Percentiles rank a stretch among this genome's conserved stretches.
These are phyloP conservation scores for Gobius niger DNA, from an alignment of 2,113 vertebrate genomes.

Conservation along the genomic window DNA sequence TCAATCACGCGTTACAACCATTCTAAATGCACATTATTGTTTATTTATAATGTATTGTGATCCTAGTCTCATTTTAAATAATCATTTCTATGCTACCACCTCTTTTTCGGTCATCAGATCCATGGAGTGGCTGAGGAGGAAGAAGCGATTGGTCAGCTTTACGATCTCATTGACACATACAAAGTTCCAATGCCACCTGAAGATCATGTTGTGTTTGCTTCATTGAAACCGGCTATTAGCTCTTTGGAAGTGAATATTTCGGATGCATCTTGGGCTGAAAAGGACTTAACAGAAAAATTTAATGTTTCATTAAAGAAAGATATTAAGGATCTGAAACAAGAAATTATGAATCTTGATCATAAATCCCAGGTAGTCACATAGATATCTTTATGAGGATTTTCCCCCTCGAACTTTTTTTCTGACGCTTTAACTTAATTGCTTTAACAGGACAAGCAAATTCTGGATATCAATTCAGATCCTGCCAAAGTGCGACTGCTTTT, in stretches of 20 bases:
- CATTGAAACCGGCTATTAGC: slow-evolving; percentile 73
- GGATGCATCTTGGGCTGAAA: slow-evolving; percentile 69
- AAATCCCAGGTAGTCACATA: slow-evolving; percentile 73
- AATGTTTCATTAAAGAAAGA: slow-evolving; percentile 76
- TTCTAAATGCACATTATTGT: no score
- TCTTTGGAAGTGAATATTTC: slow-evolving; percentile 72
- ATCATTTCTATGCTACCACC: no score
- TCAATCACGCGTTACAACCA: neutral
- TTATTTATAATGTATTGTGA: no score
- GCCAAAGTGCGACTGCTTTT: slow-evolving; percentile 72
- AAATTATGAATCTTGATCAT: slow-evolving; percentile 72
- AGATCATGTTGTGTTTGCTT: slow-evolving; percentile 79
- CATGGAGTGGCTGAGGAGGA: slow-evolving; percentile 77
- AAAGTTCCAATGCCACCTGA: slow-evolving; percentile 78
- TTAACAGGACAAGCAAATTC: slow-evolving; percentile 80
- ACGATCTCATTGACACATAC: slow-evolving; percentile 80
- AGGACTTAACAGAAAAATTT: slow-evolving; percentile 74
- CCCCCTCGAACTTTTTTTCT: neutral
- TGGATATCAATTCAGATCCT: slow-evolving; percentile 78
- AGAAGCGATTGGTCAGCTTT: slow-evolving; percentile 79
- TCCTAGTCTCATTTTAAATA: neutral
- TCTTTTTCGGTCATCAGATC: slow-evolving; percentile 66
- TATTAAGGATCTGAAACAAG: slow-evolving; percentile 75
- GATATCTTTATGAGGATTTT: no score
- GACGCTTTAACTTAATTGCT: slow-evolving; percentile 18